These are phyloP conservation scores for Hippocampus mohnikei DNA, from an alignment of 2,113 vertebrate genomes.

Conservation along the genomic window DNA sequence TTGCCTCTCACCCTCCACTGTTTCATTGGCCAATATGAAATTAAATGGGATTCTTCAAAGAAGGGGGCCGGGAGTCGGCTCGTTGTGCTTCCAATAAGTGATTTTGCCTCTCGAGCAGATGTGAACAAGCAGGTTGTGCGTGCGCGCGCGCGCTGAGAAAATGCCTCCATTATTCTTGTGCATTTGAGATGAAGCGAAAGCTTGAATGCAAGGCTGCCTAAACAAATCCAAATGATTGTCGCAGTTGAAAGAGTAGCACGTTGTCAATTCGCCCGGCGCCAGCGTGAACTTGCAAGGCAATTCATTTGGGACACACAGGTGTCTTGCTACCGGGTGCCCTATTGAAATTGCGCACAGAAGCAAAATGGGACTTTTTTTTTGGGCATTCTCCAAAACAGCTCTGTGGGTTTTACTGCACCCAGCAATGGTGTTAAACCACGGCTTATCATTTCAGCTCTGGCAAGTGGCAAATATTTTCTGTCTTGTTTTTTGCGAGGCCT, in stretches of 20 bases:
- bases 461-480: constrained; percentile 58
- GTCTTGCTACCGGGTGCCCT: constrained; percentile 27
- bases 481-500: constrained; percentile 43
- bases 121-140: constrained; percentile 9
- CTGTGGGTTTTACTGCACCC: constrained; percentile 15
- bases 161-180: constrained; percentile 57
- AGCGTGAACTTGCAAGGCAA: constrained; percentile 43
- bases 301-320: constrained; percentile 54
- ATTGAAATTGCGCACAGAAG: constrained; percentile 58
- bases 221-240: constrained; percentile 57
- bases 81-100: constrained; percentile 57
- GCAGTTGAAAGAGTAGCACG: constrained; percentile 49
- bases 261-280: constrained; percentile 44
- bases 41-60: constrained; percentile 70
- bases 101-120: constrained; percentile 37
- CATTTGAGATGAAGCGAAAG: constrained; percentile 47
- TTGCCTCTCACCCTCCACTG: constrained; percentile 69
- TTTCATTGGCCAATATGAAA: constrained; percentile 71
- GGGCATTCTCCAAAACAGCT: constrained; percentile 55
- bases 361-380: constrained; percentile 42
- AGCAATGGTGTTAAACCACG: constrained; percentile 31
- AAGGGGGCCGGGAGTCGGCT: constrained; percentile 39
- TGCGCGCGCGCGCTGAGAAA: constrained; percentile 25
- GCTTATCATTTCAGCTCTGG: constrained; percentile 45
- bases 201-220: constrained; percentile 45